Evolutionary conservation across 2,797 vertebrate species (phyloP).

Genomic region (Peromyscus aztecus): DNA sequence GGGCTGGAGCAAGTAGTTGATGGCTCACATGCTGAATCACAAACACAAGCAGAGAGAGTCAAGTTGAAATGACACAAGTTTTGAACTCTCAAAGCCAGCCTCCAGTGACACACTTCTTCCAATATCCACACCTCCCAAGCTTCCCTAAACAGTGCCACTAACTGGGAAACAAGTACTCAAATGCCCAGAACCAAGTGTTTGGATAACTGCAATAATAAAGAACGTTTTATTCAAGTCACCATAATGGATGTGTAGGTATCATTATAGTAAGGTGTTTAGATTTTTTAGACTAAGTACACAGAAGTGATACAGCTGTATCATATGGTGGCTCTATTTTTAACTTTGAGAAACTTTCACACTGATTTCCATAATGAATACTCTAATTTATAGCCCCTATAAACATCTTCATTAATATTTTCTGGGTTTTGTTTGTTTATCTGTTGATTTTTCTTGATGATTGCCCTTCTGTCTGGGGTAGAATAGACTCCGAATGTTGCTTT

Average conservation of each 20-base stretch:
- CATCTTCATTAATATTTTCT: not conserved
- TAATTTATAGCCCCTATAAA: not conserved
- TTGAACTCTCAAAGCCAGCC: not conserved
- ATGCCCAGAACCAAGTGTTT: not conserved
- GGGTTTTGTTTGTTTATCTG: not conserved
- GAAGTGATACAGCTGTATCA: too few species aligned
- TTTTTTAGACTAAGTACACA: not conserved
- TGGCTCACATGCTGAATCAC: not conserved
- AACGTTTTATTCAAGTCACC: too few species aligned
- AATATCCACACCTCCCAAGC: not conserved
- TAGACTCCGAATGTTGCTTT: not conserved
- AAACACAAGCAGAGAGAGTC: not conserved
- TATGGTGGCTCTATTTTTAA: not conserved
- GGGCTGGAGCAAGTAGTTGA: not conserved
- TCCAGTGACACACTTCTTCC: not conserved
- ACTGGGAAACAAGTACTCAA: not conserved
- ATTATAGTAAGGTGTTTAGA: too few species aligned
- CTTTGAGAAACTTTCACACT: not conserved
- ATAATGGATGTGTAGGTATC: not conserved
- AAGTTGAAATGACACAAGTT: not conserved
- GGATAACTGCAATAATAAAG: not conserved
- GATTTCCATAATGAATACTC: not conserved
- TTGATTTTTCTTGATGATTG: not conserved
- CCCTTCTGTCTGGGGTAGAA: not conserved
- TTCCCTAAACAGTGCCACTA: not conserved